phyloP scores from a whole-genome alignment of 1,140 invertebrate genomes.

The Apis florea region DNA sequence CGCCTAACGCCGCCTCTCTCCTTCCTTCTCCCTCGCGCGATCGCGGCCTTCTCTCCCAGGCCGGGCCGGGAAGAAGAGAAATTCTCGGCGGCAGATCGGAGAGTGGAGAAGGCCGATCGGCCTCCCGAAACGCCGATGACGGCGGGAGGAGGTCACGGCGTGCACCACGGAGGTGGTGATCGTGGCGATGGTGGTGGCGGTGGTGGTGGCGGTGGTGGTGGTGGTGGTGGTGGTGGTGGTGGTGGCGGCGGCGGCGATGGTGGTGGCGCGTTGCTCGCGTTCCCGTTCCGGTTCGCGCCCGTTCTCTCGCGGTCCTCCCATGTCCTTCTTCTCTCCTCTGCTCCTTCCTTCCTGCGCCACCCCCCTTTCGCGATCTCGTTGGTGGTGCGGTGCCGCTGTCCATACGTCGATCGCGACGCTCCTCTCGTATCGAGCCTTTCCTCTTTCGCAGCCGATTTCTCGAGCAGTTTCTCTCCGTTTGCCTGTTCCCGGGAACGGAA shows the following conservation, averaged over 20 bases:
- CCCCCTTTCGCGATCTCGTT: constrained; percentile 29
- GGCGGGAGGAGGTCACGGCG: constrained; percentile 60
- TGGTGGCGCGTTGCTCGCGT: constrained; percentile 47
- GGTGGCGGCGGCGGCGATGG: neutral
- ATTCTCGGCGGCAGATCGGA: constrained; percentile 54
- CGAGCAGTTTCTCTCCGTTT: too few relatives aligned
- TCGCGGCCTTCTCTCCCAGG: constrained; percentile 47
- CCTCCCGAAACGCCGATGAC: constrained; percentile 61
- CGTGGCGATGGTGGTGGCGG: too few relatives aligned
- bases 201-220: neutral
- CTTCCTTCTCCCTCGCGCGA: constrained; percentile 56
- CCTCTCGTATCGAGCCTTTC: neutral
- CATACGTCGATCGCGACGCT: constrained; percentile 16
- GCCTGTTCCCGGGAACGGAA: neutral
- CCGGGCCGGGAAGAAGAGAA: constrained; percentile 58
- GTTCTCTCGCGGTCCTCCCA: neutral
- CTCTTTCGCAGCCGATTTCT: too few relatives aligned
- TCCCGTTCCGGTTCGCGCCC: constrained; percentile 45
- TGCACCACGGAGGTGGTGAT: constrained; percentile 36
- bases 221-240: neutral
- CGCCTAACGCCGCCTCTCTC: constrained; percentile 66
- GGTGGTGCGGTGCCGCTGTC: neutral
- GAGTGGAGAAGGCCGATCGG: constrained; percentile 59
- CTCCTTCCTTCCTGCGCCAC: neutral
- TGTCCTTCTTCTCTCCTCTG: constrained; percentile 3